A percentile compares a stretch with the other conserved stretches of the same genome.
phyloP scores from a whole-genome alignment of 2,888 invertebrate genomes.

The Caenorhabditis angaria region DNA sequence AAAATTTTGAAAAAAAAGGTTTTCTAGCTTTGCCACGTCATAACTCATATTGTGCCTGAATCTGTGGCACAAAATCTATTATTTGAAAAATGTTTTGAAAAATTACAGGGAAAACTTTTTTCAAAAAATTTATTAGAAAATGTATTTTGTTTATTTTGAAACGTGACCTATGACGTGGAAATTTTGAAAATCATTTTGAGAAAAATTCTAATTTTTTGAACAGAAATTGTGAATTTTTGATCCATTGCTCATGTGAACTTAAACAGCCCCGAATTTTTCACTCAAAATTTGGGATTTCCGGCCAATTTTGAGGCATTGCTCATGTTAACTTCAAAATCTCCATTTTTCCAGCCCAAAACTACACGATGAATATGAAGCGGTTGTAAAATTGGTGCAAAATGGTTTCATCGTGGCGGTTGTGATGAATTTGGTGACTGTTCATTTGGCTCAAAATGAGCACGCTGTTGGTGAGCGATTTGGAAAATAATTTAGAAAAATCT shows the following conservation, averaged over 20 bases:
- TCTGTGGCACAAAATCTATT: no score
- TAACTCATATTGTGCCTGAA: no score
- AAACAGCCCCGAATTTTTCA: no score
- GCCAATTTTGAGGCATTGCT: not conserved
- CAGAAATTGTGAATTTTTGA: not conserved
- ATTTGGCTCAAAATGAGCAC: conserved; percentile 24
- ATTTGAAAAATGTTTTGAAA: no score
- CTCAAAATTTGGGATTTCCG: no score
- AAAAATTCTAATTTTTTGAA: not conserved
- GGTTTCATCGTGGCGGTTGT: conserved; percentile 35
- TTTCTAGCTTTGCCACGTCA: not conserved
- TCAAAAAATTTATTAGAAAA: no score
- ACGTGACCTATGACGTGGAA: no score
- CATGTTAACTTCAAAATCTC: no score
- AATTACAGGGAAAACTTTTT: no score
- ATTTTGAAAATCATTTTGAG: no score
- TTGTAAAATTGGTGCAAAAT: conserved; percentile 30
- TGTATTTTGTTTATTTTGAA: no score
- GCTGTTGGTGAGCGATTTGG: conserved; percentile 12
- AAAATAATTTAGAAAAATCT: not conserved
- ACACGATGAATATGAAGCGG: conserved; percentile 32
- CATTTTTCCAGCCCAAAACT: conserved; percentile 30
- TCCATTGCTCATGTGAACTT: no score
- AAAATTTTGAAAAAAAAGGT: not conserved
- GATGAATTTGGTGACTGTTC: conserved; percentile 37